Evolutionary conservation across 2,888 invertebrate species (phyloP).

Genomic region (Mesorhabditis spiculigera): DNA sequence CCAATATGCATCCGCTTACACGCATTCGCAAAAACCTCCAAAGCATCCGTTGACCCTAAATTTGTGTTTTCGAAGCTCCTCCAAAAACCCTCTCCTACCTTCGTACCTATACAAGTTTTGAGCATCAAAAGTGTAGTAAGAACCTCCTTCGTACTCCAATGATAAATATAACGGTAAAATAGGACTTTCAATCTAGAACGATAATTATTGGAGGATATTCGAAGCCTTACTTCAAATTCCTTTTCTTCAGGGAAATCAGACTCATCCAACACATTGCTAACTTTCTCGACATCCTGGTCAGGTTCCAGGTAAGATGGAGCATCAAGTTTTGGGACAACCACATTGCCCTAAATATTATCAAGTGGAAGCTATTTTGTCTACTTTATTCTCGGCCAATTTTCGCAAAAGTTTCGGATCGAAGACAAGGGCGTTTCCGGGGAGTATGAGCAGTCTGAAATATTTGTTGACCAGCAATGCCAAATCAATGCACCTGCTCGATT

Average conservation of each 20-base stretch:
- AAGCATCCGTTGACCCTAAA: not conserved
- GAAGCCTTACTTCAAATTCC: no score
- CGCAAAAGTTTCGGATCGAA: slow-evolving; percentile 70
- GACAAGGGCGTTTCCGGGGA: slow-evolving; percentile 78
- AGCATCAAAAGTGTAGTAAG: not conserved
- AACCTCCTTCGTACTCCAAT: not conserved
- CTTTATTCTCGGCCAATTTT: slow-evolving; percentile 28
- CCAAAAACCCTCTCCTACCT: not conserved
- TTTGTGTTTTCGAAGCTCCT: not conserved
- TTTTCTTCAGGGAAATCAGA: no score
- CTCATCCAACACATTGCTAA: no score
- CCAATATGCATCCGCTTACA: not conserved
- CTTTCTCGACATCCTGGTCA: no score
- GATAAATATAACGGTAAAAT: not conserved
- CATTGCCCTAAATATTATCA: not conserved
- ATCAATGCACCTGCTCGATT: slow-evolving; percentile 88
- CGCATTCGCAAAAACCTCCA: not conserved
- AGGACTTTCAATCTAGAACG: not conserved
- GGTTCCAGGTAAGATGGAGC: not conserved
- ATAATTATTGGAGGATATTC: not conserved
- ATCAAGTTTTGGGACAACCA: not conserved
- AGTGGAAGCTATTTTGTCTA: not conserved
- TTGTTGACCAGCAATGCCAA: slow-evolving; percentile 59
- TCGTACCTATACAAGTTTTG: not conserved
- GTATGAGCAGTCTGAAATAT: slow-evolving; percentile 16